Conservation (phyloP, 2,888 invertebrate genomes). For the Apodemia zela region DNA sequence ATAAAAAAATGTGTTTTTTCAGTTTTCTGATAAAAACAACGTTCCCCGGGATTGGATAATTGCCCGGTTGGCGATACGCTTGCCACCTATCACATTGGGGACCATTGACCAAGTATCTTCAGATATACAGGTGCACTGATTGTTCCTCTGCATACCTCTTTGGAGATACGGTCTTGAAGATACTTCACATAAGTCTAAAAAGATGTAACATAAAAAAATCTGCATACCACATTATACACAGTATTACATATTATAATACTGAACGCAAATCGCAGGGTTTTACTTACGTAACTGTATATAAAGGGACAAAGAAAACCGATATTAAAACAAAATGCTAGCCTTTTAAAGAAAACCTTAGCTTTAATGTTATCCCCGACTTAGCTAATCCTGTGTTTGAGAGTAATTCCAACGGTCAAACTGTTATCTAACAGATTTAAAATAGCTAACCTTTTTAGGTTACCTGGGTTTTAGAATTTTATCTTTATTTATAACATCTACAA, state of each 20-base stretch:
- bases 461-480: background rate
- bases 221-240: no score
- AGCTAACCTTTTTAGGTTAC: background rate
- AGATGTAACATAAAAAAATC: background rate
- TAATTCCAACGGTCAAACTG: background rate
- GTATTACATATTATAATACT: background rate
- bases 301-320: slow-evolving; percentile 1
- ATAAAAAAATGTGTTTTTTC: no score
- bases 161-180: no score
- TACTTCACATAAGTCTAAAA: background rate
- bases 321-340: background rate
- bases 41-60: no score
- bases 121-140: no score
- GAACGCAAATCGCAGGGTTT: background rate
- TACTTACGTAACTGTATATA: background rate
- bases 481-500: no score
- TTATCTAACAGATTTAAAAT: background rate
- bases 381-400: background rate
- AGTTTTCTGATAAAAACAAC: no score
- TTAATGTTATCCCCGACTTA: slow-evolving; percentile 3
- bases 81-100: no score
- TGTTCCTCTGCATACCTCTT: no score
- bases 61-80: no score
- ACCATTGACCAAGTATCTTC: no score
- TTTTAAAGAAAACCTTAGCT: slow-evolving; percentile 3